Evolutionary conservation across 2,113 vertebrate genomes (phyloP).

Genomic region (Lutjanus erythropterus): DNA sequence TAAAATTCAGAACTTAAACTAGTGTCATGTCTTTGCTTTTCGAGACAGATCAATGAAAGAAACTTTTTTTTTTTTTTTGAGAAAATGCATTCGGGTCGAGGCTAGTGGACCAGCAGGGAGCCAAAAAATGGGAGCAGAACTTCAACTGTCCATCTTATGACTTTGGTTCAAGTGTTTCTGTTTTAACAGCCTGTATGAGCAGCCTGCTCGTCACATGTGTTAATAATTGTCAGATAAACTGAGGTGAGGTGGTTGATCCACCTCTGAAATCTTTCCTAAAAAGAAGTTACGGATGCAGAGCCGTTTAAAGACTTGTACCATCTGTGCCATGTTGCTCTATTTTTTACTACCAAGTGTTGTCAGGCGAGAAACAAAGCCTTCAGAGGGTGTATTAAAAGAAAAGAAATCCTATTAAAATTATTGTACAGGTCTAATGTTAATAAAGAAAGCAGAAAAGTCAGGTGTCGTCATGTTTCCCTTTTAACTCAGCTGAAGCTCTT

Average conservation of each 20-base stretch:
- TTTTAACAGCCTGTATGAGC: background rate
- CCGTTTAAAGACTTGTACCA: background rate
- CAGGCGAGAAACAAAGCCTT: conserved; percentile 1
- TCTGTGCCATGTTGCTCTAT: background rate
- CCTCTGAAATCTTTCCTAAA: background rate
- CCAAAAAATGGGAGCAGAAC: background rate
- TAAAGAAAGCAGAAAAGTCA: background rate
- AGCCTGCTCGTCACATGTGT: background rate
- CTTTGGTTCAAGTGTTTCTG: conserved; percentile 53
- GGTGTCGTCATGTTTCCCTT: background rate
- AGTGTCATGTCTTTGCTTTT: background rate
- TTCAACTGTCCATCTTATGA: background rate
- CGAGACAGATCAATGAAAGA: background rate
- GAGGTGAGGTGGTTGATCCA: background rate
- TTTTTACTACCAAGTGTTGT: conserved; percentile 30
- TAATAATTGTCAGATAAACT: background rate
- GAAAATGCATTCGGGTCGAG: background rate
- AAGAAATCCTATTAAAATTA: background rate
- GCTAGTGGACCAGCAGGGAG: background rate
- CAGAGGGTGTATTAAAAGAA: background rate
- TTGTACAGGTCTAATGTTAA: background rate
- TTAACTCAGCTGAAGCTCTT: background rate
- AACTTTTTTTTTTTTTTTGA: too few relatives aligned
- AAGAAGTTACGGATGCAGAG: background rate
- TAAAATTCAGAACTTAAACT: too few relatives aligned